A percentile compares a stretch with the other conserved stretches of the same genome.
phyloP scores from a whole-genome alignment of 2,888 invertebrate species.

The Hylaea fasciaria region DNA sequence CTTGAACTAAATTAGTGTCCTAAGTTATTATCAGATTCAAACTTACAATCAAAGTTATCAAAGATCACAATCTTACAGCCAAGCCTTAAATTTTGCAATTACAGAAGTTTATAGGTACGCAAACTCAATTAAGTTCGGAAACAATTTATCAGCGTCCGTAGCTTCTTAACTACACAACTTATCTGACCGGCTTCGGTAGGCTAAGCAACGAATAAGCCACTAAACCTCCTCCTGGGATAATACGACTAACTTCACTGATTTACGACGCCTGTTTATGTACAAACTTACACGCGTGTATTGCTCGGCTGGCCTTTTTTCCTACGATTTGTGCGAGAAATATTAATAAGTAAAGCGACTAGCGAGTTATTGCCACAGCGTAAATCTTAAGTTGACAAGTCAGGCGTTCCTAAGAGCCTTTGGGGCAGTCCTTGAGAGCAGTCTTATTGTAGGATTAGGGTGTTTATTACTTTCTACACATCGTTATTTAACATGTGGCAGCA shows the following conservation, averaged over 20 bases:
- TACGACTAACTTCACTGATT: conserved; percentile 45
- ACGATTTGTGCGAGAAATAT: conserved; percentile 28
- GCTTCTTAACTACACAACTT: conserved; percentile 46
- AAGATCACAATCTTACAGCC: conserved; percentile 16
- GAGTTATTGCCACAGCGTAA: background rate
- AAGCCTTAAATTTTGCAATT: conserved; percentile 23
- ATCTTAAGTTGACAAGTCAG: too few relatives aligned
- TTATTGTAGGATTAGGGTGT: too few relatives aligned
- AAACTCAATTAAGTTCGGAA: conserved; percentile 19
- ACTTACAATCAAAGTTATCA: conserved; percentile 13
- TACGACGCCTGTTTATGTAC: conserved; percentile 34
- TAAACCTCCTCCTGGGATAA: conserved; percentile 48
- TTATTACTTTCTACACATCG: too few relatives aligned
- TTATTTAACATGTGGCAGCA: too few relatives aligned
- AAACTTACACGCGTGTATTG: conserved; percentile 18
- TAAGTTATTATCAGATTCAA: conserved; percentile 11
- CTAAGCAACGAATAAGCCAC: conserved; percentile 50
- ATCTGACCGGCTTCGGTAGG: conserved; percentile 47
- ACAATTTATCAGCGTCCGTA: conserved; percentile 46
- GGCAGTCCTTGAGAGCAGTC: too few relatives aligned
- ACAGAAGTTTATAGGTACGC: conserved; percentile 22
- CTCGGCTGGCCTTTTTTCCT: conserved; percentile 14
- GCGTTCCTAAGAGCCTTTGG: too few relatives aligned
- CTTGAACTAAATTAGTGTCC: too few relatives aligned
- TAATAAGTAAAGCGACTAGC: conserved; percentile 26